phyloP scores from a whole-genome alignment of 2,888 invertebrate species.

The Calameuta idolon region DNA sequence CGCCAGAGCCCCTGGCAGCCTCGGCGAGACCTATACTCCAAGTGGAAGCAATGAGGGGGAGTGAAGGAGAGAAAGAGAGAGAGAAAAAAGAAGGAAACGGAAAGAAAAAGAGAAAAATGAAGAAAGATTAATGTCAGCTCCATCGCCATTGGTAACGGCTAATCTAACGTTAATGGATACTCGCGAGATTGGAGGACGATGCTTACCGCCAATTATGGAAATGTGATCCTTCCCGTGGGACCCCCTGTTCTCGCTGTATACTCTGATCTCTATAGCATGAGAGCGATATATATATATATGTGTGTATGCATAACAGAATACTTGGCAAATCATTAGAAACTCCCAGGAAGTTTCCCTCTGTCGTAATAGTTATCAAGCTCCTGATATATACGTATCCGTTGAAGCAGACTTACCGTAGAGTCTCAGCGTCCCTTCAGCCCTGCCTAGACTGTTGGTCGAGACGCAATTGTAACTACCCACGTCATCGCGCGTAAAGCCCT shows the following conservation, averaged over 20 bases:
- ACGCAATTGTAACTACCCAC: constrained; percentile 85
- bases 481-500: constrained; percentile 72
- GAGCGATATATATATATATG: constrained; percentile 2
- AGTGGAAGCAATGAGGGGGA: constrained; percentile 3
- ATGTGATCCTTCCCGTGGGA: constrained; percentile 70
- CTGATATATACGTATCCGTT: not conserved
- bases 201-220: constrained; percentile 72
- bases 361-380: not conserved
- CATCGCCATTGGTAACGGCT: constrained; percentile 6
- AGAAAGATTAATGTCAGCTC: constrained; percentile 17
- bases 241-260: constrained; percentile 70
- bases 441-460: constrained; percentile 83
- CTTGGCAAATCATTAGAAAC: not conserved
- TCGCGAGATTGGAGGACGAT: constrained; percentile 16
- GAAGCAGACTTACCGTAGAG: constrained; percentile 74
- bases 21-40: constrained; percentile 55
- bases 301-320: not conserved
- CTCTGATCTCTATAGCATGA: constrained; percentile 68
- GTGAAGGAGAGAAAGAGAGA: too few relatives aligned
- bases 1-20: constrained; percentile 59
- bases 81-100: too few relatives aligned
- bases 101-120: constrained; percentile 25
- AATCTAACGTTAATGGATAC: constrained; percentile 1
- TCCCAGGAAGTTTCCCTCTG: not conserved
- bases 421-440: constrained; percentile 80